A percentile compares a stretch with the other conserved stretches of the same genome.
These are phyloP conservation scores for Piliocolobus tephrosceles DNA, from an alignment of 2,113 vertebrate genomes.

Conservation along the genomic window DNA sequence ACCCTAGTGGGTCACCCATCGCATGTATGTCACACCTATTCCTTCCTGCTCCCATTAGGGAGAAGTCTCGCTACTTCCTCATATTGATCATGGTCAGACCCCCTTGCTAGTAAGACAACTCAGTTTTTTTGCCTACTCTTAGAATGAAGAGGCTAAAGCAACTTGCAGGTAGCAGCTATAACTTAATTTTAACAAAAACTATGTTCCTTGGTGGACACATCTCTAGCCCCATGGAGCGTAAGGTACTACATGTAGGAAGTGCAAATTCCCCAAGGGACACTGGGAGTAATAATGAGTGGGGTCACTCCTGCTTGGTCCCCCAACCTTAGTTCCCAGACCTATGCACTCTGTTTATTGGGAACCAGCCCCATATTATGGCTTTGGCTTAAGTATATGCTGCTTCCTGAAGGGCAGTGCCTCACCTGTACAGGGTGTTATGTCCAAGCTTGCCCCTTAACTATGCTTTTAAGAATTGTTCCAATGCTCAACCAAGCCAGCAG, in stretches of 20 bases:
- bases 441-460: not conserved
- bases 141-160: not conserved
- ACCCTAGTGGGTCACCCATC: not conserved
- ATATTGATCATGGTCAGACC: not conserved
- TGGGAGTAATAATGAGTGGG: not conserved
- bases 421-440: not conserved
- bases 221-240: not conserved
- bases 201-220: not conserved
- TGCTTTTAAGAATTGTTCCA: not conserved
- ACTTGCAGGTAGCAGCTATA: not conserved
- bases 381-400: not conserved
- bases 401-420: not conserved
- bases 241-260: not conserved
- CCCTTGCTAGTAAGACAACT: not conserved
- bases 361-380: not conserved
- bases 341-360: not conserved
- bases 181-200: conserved; percentile 30
- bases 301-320: not conserved
- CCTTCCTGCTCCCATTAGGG: not conserved
- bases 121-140: not conserved
- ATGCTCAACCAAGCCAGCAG: not conserved
- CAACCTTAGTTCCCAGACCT: not conserved
- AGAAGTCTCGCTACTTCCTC: not conserved
- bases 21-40: not conserved
- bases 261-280: not conserved